A percentile compares a stretch with the other conserved stretches of the same genome.
These are phyloP conservation scores for Morpho deidamia DNA, from an alignment of 2,888 invertebrate species.

Conservation along the genomic window DNA sequence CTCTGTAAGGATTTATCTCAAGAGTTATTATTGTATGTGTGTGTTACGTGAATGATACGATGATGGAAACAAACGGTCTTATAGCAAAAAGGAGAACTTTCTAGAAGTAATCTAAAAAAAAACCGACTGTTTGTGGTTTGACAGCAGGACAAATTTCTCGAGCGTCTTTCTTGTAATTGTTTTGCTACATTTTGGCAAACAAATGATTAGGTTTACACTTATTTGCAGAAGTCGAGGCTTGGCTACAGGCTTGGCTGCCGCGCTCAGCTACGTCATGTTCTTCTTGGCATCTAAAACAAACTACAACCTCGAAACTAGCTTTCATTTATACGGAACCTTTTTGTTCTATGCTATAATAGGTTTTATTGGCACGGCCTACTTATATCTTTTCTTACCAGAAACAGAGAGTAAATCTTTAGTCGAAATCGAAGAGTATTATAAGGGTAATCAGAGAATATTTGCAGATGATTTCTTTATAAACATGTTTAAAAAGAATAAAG, in stretches of 20 bases:
- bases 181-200: constrained; percentile 1
- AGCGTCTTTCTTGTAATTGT: not conserved
- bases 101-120: too few relatives aligned
- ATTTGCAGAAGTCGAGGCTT: constrained; percentile 71
- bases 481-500: constrained; percentile 49
- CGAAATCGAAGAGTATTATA: constrained; percentile 73
- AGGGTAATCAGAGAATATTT: constrained; percentile 54
- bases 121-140: too few relatives aligned
- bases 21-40: too few relatives aligned
- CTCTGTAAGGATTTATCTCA: too few relatives aligned
- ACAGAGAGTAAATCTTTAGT: constrained; percentile 71
- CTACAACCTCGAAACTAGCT: constrained; percentile 64
- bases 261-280: constrained; percentile 63
- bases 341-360: constrained; percentile 64
- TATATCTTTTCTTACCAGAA: constrained; percentile 75
- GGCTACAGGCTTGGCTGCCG: constrained; percentile 73
- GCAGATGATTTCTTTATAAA: constrained; percentile 67
- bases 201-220: not conserved
- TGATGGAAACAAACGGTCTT: too few relatives aligned
- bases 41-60: too few relatives aligned
- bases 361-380: constrained; percentile 63
- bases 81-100: too few relatives aligned
- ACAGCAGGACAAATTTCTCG: too few relatives aligned
- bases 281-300: constrained; percentile 75
- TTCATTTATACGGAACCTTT: constrained; percentile 71